Conservation (phyloP, 2,113 vertebrate genomes). For the Anoplopoma fimbria region DNA sequence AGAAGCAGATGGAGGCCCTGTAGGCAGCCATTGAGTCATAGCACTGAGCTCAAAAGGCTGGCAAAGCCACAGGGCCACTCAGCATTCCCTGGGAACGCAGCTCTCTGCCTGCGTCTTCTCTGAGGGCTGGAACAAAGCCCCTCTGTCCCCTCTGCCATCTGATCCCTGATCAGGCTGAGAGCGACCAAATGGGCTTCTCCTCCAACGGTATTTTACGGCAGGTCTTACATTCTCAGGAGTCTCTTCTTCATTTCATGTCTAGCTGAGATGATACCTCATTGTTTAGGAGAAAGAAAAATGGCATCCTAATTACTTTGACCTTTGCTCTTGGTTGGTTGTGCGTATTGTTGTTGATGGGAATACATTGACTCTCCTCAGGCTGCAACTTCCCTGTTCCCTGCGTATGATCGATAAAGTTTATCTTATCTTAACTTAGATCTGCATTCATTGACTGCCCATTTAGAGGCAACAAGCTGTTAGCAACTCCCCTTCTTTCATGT, state of each 20-base stretch:
- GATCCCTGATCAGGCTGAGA: slow-evolving; percentile 69
- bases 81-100: slow-evolving; percentile 59
- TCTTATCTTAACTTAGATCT: background rate
- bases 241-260: slow-evolving; percentile 16
- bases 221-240: slow-evolving; percentile 42
- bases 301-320: background rate
- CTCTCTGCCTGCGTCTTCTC: slow-evolving; percentile 48
- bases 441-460: too few species aligned
- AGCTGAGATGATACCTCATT: background rate
- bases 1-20: slow-evolving; percentile 69
- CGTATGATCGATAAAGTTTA: background rate
- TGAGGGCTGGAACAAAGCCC: slow-evolving; percentile 75
- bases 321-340: background rate
- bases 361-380: too few species aligned
- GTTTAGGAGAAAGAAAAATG: background rate
- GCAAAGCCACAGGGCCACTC: slow-evolving; percentile 46
- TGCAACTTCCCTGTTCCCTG: background rate
- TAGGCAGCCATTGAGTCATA: slow-evolving; percentile 60
- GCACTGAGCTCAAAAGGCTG: slow-evolving; percentile 50
- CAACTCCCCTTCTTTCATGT: background rate
- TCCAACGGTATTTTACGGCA: slow-evolving; percentile 22
- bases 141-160: slow-evolving; percentile 74
- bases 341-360: background rate
- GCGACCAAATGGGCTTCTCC: background rate
- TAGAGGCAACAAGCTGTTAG: too few species aligned